phyloP scores from a whole-genome alignment of 2,113 vertebrate genomes.

The Takifugu bimaculatus region DNA sequence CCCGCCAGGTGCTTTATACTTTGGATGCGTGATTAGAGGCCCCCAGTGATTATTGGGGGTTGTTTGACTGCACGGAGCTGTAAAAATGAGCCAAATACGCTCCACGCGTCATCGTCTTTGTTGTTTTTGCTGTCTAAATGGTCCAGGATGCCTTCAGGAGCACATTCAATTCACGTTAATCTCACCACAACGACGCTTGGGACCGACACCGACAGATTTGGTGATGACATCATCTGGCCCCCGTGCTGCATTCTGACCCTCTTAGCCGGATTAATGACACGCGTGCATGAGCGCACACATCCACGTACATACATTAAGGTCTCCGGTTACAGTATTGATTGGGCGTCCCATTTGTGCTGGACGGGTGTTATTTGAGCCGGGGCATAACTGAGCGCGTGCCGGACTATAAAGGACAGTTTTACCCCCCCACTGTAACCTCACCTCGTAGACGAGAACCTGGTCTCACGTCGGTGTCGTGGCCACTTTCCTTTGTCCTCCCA shows the following conservation, averaged over 20 bases:
- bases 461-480: not conserved
- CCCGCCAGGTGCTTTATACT: too few species aligned
- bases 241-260: constrained; percentile 49
- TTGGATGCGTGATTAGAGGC: too few species aligned
- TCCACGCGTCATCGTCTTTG: too few species aligned
- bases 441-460: constrained; percentile 6
- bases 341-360: constrained; percentile 49
- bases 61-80: too few species aligned
- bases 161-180: too few species aligned
- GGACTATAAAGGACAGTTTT: constrained; percentile 28
- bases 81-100: too few species aligned
- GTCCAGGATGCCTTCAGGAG: too few species aligned
- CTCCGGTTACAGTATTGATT: constrained; percentile 69
- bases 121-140: too few species aligned
- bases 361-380: constrained; percentile 59
- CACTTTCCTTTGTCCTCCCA: constrained; percentile 41
- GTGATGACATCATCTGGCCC: constrained; percentile 57
- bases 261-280: constrained; percentile 36
- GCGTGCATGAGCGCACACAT: constrained; percentile 1
- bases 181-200: constrained; percentile 2
- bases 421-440: constrained; percentile 11
- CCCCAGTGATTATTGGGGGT: too few species aligned
- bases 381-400: constrained; percentile 22
- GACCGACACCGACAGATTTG: constrained; percentile 12
- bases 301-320: constrained; percentile 55